Evolutionary conservation across 30 jellyfish, hydroid and myxozoan species (phyloP), one percentile per base, ranked within the genome.

Genomic region (Phacellophora camtschatica): DNA sequence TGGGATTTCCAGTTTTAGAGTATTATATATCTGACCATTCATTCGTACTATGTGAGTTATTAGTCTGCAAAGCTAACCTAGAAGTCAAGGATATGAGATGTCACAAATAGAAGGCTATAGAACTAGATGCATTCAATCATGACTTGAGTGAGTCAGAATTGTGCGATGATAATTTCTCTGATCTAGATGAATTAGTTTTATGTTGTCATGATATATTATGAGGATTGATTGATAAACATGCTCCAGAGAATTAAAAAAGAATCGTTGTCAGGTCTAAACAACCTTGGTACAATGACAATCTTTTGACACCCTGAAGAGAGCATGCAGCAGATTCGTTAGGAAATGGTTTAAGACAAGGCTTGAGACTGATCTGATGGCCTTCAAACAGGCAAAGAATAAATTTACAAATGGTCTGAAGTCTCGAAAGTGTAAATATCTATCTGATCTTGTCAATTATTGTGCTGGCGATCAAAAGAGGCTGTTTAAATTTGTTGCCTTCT

Each of bases 391-490:
- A 49, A 50, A 83, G 81, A 73, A 73, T 50, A 28, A n/a, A 53
- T 73, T 73, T 73, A 22, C 80, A 22, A 73, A 48, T 37, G 8
- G 46, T 20, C 34, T 73, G 3, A 29, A 30, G 35, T 46, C 55
- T 73, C 59, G 51, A 48, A 50, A 58, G 81, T 73, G 58, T 33
- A 73, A 48, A 20, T 58, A 76, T 39, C 29, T 41, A 54, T 12
- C 88, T 54, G 42, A 58, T 76, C 83, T 76, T 19, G 75, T 76
- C 33, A 33, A 33, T 54, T 39, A 58, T 18, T 76, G 88, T 12
- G 84, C 66, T 73, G 86, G 86, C n/a, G 66, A 73, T 51, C 41
- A 42, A 51, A 73, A 73, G 80, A 68, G 57, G 69, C 67, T 76
- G 51, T 76, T 54, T 50, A 31, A 76, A 22, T 69, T 76, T 16